Evolutionary conservation across 1,140 invertebrate genomes (phyloP).

Genomic region (Calycopis cecrops): DNA sequence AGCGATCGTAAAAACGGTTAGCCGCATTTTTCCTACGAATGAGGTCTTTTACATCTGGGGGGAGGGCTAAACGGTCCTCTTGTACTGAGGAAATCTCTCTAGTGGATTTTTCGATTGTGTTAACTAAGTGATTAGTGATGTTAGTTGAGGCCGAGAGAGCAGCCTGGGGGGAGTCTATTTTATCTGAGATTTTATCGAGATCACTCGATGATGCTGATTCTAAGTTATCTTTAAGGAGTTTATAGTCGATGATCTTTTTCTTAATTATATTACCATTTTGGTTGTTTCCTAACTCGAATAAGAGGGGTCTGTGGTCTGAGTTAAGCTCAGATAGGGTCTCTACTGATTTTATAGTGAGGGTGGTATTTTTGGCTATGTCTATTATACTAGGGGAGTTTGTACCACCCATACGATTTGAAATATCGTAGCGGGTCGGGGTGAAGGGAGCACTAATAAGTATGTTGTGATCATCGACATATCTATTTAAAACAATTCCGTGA

Average conservation of each 20-base stretch:
- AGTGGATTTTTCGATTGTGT: background rate
- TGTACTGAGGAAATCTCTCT: background rate
- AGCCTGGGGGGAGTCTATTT: background rate
- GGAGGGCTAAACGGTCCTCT: background rate
- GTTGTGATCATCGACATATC: constrained; percentile 4
- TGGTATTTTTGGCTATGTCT: background rate
- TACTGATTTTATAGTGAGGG: background rate
- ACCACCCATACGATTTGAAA: background rate
- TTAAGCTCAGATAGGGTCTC: background rate
- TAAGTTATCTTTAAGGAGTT: background rate
- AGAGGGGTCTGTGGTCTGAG: background rate
- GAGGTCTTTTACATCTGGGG: background rate
- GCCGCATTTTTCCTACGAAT: background rate
- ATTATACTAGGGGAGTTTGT: background rate
- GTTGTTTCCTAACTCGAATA: background rate
- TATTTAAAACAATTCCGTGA: background rate
- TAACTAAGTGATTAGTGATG: background rate
- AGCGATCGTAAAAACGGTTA: constrained; percentile 3
- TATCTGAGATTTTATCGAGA: background rate
- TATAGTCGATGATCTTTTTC: background rate
- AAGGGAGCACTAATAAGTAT: background rate
- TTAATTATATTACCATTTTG: background rate
- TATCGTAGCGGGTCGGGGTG: background rate
- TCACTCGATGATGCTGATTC: background rate
- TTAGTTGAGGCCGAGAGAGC: background rate